Percentiles rank a stretch among this genome's conserved stretches.
Conservation (phyloP, 2,888 invertebrate species). For the Latrodectus elegans region DNA sequence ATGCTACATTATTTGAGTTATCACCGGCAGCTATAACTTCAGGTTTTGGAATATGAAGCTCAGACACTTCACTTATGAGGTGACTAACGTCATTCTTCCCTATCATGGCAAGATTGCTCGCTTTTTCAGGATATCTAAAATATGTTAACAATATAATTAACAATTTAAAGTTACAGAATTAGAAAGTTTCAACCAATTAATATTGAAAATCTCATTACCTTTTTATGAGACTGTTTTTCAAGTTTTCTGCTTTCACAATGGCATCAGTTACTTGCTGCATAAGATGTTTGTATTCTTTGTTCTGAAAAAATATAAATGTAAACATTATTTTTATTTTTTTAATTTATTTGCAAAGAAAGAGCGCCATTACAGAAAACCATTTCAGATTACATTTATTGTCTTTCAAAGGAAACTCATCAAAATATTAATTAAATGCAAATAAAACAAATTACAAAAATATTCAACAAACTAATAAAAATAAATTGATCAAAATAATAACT, state of each 20-base stretch:
- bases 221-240: constrained; percentile 74
- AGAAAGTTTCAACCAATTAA: neutral
- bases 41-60: constrained; percentile 23
- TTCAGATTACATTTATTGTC: too few species aligned
- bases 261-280: constrained; percentile 9
- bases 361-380: neutral
- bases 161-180: neutral
- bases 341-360: neutral
- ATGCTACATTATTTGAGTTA: neutral
- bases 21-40: constrained; percentile 2
- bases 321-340: neutral
- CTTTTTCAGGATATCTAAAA: constrained; percentile 15
- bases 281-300: constrained; percentile 1
- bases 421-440: neutral
- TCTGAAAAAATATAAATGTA: constrained; percentile 14
- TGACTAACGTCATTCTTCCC: constrained; percentile 44
- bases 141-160: neutral
- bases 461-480: too few species aligned
- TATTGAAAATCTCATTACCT: constrained; percentile 72
- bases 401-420: neutral
- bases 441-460: neutral
- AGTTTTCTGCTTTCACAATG: constrained; percentile 78
- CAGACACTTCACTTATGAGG: neutral
- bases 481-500: too few species aligned
- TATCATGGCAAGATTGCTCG: neutral